These are phyloP conservation scores for Cheilosia impressa DNA, from an alignment of 2,888 invertebrate species.

Conservation along the genomic window DNA sequence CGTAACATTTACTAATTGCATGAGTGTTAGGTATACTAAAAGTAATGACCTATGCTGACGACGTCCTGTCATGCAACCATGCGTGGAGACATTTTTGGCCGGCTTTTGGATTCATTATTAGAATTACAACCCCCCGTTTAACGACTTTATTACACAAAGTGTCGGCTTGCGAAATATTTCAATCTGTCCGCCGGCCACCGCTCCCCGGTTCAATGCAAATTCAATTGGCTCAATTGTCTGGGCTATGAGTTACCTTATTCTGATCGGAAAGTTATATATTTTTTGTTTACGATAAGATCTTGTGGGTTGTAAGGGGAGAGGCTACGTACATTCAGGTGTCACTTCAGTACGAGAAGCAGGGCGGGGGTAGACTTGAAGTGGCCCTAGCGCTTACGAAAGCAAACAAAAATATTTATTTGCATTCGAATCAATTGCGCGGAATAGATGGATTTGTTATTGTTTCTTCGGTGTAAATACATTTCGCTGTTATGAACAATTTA, in stretches of 20 bases:
- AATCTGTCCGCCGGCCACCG: neutral
- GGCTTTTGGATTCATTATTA: neutral
- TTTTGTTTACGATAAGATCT: neutral
- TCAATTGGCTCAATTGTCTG: slow-evolving; percentile 20
- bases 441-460: slow-evolving; percentile 15
- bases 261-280: neutral
- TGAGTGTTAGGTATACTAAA: neutral
- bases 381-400: slow-evolving; percentile 12
- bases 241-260: neutral
- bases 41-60: neutral
- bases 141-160: slow-evolving; percentile 18
- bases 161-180: neutral
- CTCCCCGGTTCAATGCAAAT: slow-evolving; percentile 9
- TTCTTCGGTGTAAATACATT: slow-evolving; percentile 1
- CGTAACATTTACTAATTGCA: slow-evolving; percentile 22
- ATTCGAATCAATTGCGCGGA: slow-evolving; percentile 10
- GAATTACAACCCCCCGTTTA: too few species aligned
- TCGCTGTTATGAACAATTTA: slow-evolving; percentile 27
- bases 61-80: slow-evolving; percentile 23
- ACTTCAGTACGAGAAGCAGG: neutral
- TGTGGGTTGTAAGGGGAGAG: neutral
- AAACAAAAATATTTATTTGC: slow-evolving; percentile 18
- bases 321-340: slow-evolving; percentile 13
- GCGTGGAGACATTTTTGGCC: too few species aligned
- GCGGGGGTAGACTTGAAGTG: neutral